Evolutionary conservation across 2,888 invertebrate species (phyloP), one percentile per base, ranked within the genome.

Genomic region (Aromia moschata): DNA sequence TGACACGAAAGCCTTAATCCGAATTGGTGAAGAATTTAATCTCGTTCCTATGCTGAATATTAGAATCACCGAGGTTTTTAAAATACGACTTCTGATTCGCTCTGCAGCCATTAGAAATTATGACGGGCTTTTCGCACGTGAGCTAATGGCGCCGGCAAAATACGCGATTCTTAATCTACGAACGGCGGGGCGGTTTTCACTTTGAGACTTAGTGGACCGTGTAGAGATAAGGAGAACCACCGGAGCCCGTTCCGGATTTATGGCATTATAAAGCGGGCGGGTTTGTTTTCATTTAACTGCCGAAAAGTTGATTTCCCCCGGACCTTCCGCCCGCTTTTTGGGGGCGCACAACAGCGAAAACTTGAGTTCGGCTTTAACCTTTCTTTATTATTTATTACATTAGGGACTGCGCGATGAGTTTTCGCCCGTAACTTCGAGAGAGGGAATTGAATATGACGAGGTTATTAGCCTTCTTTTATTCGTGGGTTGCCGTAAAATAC

Each of bases 191-290:
- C 67, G 67, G 70, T 70, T 73, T 71, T 71, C 66, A 70, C 69
- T 67, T 68, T 70, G 69, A 67, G 67, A 70, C 62, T 65, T 70
- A 70, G 67, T 64, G 70, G 71, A 71, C 72, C 66, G 70, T 71
- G 69, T 62, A 37, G 38, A 70, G 70, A 71, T 71, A 72, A 72
- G 69, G 57, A 57, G 52, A 60, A 58, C 52, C 44, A 56, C 18
- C 52, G 45, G 44, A 46, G 51, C 30, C 43, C 11, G 25, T 46
- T 38, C 10, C 10, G 40, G 43, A 58, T 58, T 58, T 58, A 58
- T 53, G 58, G 53, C 37, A 58, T 52, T 53, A 51, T 58, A 45
- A 58, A 49, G 53, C 44, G 36, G 44, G 53, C 44, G 36, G 58
- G 41, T 25, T 59, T 47, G 49, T 46, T 51, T 51, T 51, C 51